Conservation (phyloP, 1,140 invertebrate genomes). For the Orchestia grillus region DNA sequence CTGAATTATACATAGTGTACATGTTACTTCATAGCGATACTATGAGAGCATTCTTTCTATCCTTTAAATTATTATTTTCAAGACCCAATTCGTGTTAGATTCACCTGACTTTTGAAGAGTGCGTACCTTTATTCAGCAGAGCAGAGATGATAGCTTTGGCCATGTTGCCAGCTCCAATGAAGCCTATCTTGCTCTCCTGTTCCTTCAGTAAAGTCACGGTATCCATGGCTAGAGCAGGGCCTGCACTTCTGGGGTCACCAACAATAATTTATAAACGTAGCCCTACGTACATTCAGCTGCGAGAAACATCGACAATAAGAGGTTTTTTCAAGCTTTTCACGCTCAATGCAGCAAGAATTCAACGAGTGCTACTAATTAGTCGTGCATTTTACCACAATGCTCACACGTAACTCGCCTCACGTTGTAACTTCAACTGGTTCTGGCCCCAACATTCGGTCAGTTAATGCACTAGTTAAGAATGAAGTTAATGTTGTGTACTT, state of each 20-base stretch:
- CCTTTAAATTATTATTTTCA: not conserved
- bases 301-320: not conserved
- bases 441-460: too few relatives aligned
- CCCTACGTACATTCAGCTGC: not conserved
- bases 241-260: not conserved
- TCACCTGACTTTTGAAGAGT: not conserved
- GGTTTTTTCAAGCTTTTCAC: not conserved
- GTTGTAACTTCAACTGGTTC: too few relatives aligned
- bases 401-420: too few relatives aligned
- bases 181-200: not conserved
- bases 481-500: too few relatives aligned
- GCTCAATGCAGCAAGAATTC: not conserved
- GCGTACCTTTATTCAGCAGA: slow-evolving; percentile 13
- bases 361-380: not conserved
- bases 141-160: slow-evolving; percentile 34
- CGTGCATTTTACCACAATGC: not conserved
- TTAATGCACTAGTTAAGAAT: too few relatives aligned
- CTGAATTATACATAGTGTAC: too few relatives aligned
- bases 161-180: slow-evolving; percentile 43
- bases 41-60: too few relatives aligned
- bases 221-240: not conserved
- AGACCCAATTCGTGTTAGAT: not conserved
- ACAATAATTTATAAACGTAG: not conserved
- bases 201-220: not conserved
- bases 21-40: too few relatives aligned